Evolutionary conservation across 2,113 vertebrate species (phyloP), one percentile per base, ranked within the genome.

Genomic region (Galeopterus variegatus): DNA sequence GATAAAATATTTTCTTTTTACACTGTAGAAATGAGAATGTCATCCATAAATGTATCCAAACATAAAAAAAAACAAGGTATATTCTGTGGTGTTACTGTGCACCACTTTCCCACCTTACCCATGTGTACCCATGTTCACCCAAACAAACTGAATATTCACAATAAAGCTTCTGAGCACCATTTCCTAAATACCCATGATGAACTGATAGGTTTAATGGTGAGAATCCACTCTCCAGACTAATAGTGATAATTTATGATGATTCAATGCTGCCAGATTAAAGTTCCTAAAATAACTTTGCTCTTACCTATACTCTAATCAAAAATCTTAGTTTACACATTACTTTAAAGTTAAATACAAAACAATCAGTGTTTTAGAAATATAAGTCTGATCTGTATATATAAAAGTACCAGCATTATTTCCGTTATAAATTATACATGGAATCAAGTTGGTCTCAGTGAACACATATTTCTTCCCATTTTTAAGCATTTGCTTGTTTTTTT

Each of bases 1-100:
- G 64, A 18, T 23, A 94, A 93, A 90, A 91, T 52, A 94, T 65
- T 94, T 94, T 79, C 36, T 58, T 83, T 96, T 90, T 58, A 96
- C 48, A 92, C 24, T 80, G 86, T 0, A 93, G 31, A 56, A 94
- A 93, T 87, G 3, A 79, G 45, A 88, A 41, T 92, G 28, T 89
- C 48, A 84, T 79, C 18, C 62, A 94, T 73, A 94, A 94, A 76
- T 81, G 7, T 94, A 8, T 90, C 50, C 9, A 31, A 95, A 93
- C 48, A 7, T 95, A 94, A 93, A 93, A 87, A 88, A 85, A 89
- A 95, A 93, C 23, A 64, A 77, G 90, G 36, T 62, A 11, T 75
- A 60, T 88, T 80, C 48, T 52, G 2, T 52, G 36, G 58, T 84
- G 58, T 62, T 73, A 81, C 48, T 88, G 41, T 4, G 75, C 2